These are phyloP conservation scores for Rotaria macrura DNA, from an alignment of 2,888 invertebrate genomes.

Conservation along the genomic window DNA sequence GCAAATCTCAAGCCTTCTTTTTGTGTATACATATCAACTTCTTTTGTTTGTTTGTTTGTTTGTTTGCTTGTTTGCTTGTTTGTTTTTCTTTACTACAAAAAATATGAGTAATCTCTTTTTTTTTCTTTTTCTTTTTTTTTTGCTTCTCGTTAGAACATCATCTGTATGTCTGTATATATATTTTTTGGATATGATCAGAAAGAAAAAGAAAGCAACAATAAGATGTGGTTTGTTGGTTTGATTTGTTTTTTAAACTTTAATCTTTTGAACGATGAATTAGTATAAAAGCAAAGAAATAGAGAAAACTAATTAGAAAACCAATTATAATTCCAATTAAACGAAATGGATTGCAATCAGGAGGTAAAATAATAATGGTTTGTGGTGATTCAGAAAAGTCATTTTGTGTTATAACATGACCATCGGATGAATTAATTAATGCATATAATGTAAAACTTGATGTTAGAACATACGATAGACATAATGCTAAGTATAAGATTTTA, in stretches of 20 bases:
- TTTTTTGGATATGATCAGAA: constrained; percentile 11
- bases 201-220: neutral
- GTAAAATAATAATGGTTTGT: too few relatives aligned
- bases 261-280: neutral
- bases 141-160: too few relatives aligned
- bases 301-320: too few relatives aligned
- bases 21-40: constrained; percentile 10
- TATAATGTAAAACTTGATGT: neutral
- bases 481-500: neutral
- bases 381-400: neutral
- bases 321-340: too few relatives aligned
- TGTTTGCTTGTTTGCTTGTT: neutral
- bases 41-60: neutral
- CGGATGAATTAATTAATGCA: neutral
- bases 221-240: neutral
- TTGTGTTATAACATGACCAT: neutral
- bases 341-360: too few relatives aligned
- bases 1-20: neutral
- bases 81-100: neutral
- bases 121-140: neutral
- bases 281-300: too few relatives aligned
- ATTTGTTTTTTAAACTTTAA: neutral
- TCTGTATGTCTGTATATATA: neutral
- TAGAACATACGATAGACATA: neutral
- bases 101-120: constrained; percentile 7